These are phyloP conservation scores for Caranx ignobilis DNA, from an alignment of 2,113 vertebrate species.

Conservation along the genomic window DNA sequence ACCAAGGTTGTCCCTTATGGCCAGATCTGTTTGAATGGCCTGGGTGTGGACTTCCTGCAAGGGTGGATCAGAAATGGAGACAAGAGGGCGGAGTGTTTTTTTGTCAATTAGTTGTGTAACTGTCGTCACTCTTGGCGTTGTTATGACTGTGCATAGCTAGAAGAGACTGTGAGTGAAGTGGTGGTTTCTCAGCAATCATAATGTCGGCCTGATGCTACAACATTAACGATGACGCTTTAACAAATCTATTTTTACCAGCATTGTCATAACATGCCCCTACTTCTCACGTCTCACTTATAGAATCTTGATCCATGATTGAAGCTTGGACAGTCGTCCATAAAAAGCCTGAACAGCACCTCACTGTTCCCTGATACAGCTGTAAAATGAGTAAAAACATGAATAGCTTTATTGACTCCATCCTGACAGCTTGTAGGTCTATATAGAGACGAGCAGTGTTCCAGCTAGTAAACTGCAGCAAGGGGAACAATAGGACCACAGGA, in stretches of 20 bases:
- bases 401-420: slow-evolving; percentile 67
- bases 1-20: slow-evolving; percentile 69
- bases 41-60: slow-evolving; percentile 72
- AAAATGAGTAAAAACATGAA: slow-evolving; percentile 68
- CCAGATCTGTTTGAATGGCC: slow-evolving; percentile 57
- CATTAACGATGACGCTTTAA: background rate
- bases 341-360: slow-evolving; percentile 44
- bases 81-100: slow-evolving; percentile 9
- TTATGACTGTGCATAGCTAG: slow-evolving; percentile 27
- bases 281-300: slow-evolving; percentile 7
- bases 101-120: slow-evolving; percentile 21
- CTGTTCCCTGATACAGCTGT: slow-evolving; percentile 51
- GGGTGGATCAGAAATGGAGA: slow-evolving; percentile 52
- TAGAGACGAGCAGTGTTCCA: slow-evolving; percentile 71
- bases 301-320: slow-evolving; percentile 14
- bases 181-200: background rate
- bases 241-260: background rate
- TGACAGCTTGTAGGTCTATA: slow-evolving; percentile 63
- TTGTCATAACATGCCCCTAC: background rate
- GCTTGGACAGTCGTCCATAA: slow-evolving; percentile 20
- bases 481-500: slow-evolving; percentile 75
- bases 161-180: slow-evolving; percentile 4
- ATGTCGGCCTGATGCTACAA: background rate
- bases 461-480: slow-evolving; percentile 63
- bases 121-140: slow-evolving; percentile 12